Conservation (phyloP, 2,797 vertebrate genomes). For the Chelidonichthys spinosus region DNA sequence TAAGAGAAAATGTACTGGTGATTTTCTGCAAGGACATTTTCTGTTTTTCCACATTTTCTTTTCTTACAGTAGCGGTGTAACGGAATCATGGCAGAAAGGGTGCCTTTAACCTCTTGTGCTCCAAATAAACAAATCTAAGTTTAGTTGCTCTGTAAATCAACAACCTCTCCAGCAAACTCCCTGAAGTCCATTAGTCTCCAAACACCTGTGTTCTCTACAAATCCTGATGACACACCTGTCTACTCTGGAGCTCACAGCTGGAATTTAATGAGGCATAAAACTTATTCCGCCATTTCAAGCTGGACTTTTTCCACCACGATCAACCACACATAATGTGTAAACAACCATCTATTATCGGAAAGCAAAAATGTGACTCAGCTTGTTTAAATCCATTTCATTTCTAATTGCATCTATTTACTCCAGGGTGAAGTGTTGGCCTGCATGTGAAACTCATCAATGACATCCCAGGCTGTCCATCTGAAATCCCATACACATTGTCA, state of each 20-base stretch:
- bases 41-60: too few species aligned
- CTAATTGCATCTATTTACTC: constrained; percentile 62
- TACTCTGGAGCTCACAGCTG: constrained; percentile 67
- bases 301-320: constrained; percentile 67
- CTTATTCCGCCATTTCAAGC: constrained; percentile 57
- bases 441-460: constrained; percentile 29
- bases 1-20: too few species aligned
- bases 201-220: constrained; percentile 37
- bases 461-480: neutral
- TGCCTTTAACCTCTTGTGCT: neutral
- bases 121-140: neutral
- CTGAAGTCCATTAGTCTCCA: constrained; percentile 27
- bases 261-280: constrained; percentile 69
- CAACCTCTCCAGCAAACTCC: neutral
- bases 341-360: constrained; percentile 73
- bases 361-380: constrained; percentile 61
- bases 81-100: too few species aligned
- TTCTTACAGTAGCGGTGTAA: too few species aligned
- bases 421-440: constrained; percentile 49
- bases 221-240: constrained; percentile 63
- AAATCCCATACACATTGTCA: neutral
- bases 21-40: too few species aligned
- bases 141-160: constrained; percentile 2
- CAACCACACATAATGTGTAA: constrained; percentile 68
- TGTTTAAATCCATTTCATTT: constrained; percentile 72